Base-by-base conservation (phyloP, 2,113 vertebrate species). In the Colius striatus region DNA sequence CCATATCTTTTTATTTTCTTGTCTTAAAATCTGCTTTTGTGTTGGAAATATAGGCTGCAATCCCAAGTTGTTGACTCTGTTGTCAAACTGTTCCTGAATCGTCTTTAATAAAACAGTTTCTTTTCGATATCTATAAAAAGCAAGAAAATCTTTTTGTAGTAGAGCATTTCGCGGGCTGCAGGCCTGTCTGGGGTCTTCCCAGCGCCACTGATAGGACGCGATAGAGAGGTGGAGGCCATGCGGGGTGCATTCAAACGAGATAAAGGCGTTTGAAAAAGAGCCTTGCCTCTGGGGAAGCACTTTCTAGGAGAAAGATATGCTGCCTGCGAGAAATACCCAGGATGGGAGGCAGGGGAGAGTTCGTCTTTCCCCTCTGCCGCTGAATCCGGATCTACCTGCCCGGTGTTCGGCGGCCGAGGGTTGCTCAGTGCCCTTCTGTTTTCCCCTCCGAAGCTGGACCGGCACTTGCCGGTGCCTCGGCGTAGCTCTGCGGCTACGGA, bases 41-140 rank as follows among this genome's bases (percentile, higher is more conserved):
- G 62, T 88, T 96, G 95, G 77, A 95, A 95, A 91, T 79, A 72
- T 27, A 34, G 48, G 25, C 79, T 88, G 84, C 81, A 78, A 65
- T 95, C 93, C 68, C 34, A 50, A 74, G 70, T 65, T 95, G 90
- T 95, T 96, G 92, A 94, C 11, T 10, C 82, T 91, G 68, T 93
- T 92, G 70, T 73, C 75, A 58, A 67, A 70, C 8, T 81, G 84
- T 76, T 70, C 80, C 62, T 78, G 72, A 92, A 94, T 58, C 22
- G 16, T 70, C 78, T 92, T 90, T 83, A 97, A 97, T 98, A 98
- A 98, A 98, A 94, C 16, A 2, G 79, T 90, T 96, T 96, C 81
- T 95, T 90, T 96, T 96, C 85, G 5, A 89, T 61, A 75, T 54
- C 29, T 50, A 74, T 41, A 47, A 63, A 73, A 54, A 60, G 8